phyloP scores from a whole-genome alignment of 2,888 invertebrate species.

The Nezara viridula region DNA sequence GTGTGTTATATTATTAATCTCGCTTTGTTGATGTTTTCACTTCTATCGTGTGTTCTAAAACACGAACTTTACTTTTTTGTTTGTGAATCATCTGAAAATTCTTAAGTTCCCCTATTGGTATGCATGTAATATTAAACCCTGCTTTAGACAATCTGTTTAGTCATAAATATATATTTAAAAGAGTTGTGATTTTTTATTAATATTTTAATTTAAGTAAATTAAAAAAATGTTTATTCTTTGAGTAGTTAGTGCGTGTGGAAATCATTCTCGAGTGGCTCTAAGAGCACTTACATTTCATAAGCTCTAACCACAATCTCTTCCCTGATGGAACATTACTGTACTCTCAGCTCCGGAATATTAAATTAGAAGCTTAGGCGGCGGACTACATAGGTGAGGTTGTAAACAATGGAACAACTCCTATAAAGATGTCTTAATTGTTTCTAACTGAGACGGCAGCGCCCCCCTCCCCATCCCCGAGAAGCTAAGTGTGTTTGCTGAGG shows the following conservation, averaged over 20 bases:
- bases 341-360: not conserved
- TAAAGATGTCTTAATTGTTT: conserved; percentile 25
- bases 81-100: no score
- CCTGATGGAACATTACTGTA: not conserved
- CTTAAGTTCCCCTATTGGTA: no score
- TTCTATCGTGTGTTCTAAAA: no score
- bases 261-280: not conserved
- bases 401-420: conserved; percentile 30
- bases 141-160: no score
- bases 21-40: no score
- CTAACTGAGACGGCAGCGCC: not conserved
- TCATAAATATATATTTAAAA: no score
- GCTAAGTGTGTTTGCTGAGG: conserved; percentile 46
- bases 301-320: not conserved
- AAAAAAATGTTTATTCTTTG: no score
- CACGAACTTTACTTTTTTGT: no score
- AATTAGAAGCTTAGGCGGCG: not conserved
- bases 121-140: no score
- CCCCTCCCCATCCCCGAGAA: not conserved
- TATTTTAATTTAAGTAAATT: no score
- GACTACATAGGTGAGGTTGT: not conserved
- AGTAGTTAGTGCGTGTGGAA: not conserved
- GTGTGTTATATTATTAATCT: no score
- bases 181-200: no score
- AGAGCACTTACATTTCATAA: not conserved